Percentiles rank a stretch among this genome's conserved stretches.
phyloP scores from a whole-genome alignment of 2,888 invertebrate species.

The Pantelozetes paolii region DNA sequence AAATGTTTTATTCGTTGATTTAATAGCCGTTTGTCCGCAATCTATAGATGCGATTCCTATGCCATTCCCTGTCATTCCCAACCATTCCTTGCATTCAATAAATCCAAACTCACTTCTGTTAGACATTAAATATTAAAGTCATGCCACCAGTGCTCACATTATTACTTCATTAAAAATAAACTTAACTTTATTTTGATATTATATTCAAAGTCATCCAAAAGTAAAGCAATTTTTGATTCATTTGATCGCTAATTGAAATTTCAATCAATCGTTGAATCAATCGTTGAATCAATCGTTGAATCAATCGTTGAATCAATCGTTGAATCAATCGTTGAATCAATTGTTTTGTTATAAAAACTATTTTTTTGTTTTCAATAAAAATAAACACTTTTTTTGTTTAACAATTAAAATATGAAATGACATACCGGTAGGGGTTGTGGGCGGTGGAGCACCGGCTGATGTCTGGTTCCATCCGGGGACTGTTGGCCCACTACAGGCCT shows the following conservation, averaged over 20 bases:
- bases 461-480: background rate
- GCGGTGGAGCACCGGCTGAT: background rate
- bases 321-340: background rate
- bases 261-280: background rate
- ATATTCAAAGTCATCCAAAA: background rate
- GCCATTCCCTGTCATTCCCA: background rate
- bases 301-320: background rate
- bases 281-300: background rate
- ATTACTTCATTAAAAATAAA: conserved; percentile 25
- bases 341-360: background rate
- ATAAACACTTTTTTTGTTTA: too few relatives aligned
- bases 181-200: conserved; percentile 8
- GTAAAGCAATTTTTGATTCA: background rate
- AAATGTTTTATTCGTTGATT: conserved; percentile 14
- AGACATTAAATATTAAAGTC: conserved; percentile 14
- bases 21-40: background rate
- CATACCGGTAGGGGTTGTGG: conserved; percentile 32
- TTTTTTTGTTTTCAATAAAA: background rate
- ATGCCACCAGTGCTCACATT: conserved; percentile 14
- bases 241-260: background rate
- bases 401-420: background rate
- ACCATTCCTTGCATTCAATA: conserved; percentile 3
- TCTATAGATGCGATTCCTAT: conserved; percentile 14
- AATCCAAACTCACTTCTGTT: conserved; percentile 20
- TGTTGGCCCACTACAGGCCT: conserved; percentile 30